Conservation (phyloP, 1,140 invertebrate genomes). For the Dendroctonus valens region DNA sequence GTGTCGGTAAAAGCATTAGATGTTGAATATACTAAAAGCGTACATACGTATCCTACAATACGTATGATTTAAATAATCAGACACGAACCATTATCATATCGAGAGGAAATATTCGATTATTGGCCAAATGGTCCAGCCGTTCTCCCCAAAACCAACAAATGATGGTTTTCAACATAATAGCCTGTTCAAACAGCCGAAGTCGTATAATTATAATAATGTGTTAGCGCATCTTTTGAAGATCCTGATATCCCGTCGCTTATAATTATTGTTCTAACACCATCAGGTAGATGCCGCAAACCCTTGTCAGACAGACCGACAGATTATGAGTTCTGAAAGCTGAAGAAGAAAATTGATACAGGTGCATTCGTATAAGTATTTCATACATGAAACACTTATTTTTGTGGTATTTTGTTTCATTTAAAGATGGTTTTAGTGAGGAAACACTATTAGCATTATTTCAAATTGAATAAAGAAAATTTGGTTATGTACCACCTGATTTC, state of each 20-base stretch:
- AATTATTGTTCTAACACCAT: constrained; percentile 37
- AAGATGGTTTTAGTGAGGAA: no score
- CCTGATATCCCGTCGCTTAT: constrained; percentile 31
- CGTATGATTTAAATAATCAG: no score
- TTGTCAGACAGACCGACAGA: constrained; percentile 19
- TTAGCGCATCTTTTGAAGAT: constrained; percentile 36
- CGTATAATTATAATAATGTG: constrained; percentile 37
- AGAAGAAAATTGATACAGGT: no score
- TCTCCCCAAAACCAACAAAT: constrained; percentile 33
- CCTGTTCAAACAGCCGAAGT: constrained; percentile 35
- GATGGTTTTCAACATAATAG: constrained; percentile 35
- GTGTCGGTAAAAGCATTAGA: no score
- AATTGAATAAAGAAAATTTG: no score
- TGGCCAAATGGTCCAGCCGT: constrained; percentile 7
- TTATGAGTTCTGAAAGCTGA: constrained; percentile 4
- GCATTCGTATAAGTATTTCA: no score
- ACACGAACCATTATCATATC: background rate
- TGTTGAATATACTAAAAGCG: no score
- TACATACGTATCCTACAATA: no score
- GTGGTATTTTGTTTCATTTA: no score
- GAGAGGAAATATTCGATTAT: background rate
- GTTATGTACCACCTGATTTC: no score
- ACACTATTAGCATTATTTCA: no score
- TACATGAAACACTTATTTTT: no score
- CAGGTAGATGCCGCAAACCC: constrained; percentile 28